phyloP scores from a whole-genome alignment of 2,888 invertebrate genomes.

The Conistra vaccinii region DNA sequence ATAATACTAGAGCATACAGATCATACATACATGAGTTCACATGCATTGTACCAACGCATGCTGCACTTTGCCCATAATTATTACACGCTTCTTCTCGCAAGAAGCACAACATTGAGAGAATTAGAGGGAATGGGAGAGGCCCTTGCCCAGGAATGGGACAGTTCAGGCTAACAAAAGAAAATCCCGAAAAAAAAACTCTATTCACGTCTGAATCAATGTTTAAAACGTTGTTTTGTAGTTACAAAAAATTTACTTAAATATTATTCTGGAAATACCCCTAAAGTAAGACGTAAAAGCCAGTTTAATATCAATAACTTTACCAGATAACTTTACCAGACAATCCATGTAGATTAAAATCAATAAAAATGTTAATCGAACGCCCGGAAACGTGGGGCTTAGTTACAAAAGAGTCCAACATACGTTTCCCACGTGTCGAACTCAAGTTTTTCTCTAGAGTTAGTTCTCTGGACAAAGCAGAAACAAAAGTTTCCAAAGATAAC shows the following conservation, averaged over 20 bases:
- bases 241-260: not conserved
- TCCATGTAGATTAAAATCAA: not conserved
- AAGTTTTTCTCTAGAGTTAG: not conserved
- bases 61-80: not conserved
- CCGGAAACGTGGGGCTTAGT: not conserved
- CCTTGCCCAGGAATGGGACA: not conserved
- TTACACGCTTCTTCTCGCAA: constrained; percentile 5
- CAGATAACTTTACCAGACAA: not conserved
- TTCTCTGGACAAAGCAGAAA: not conserved
- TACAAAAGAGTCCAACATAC: not conserved
- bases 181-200: not conserved
- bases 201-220: not conserved
- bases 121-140: too few species aligned
- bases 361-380: not conserved
- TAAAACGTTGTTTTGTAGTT: not conserved
- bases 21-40: not conserved
- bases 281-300: too few species aligned
- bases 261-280: not conserved
- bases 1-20: not conserved
- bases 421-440: not conserved
- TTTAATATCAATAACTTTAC: not conserved
- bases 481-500: not conserved
- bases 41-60: not conserved
- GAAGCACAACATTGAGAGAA: too few species aligned
- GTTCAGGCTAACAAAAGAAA: not conserved